These are phyloP conservation scores for Danaus melanippus DNA, from an alignment of 1,140 invertebrate species.

Conservation along the genomic window DNA sequence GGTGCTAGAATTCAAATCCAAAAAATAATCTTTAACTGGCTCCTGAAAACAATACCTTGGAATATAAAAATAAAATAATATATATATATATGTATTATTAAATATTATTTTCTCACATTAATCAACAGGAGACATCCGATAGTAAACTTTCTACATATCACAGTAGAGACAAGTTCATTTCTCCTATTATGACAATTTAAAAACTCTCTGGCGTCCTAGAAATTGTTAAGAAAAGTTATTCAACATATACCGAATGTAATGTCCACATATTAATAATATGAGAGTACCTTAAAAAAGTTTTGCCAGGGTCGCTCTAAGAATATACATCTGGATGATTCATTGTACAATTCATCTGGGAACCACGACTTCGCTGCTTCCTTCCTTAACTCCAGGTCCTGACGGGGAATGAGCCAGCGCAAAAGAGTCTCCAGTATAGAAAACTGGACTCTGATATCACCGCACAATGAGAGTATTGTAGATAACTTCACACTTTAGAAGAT, in stretches of 20 bases:
- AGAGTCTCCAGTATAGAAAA: slow-evolving; percentile 39
- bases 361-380: slow-evolving; percentile 28
- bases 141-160: slow-evolving; percentile 30
- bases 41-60: slow-evolving; percentile 19
- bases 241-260: neutral
- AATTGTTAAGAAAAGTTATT: slow-evolving; percentile 2
- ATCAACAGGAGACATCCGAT: slow-evolving; percentile 25
- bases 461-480: slow-evolving; percentile 19
- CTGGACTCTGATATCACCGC: slow-evolving; percentile 36
- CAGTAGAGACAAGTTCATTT: slow-evolving; percentile 28
- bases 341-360: slow-evolving; percentile 31
- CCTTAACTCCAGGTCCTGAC: slow-evolving; percentile 24
- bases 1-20: slow-evolving; percentile 35
- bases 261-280: neutral
- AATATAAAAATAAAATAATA: too few relatives aligned
- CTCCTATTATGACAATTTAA: slow-evolving; percentile 38
- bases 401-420: slow-evolving; percentile 41
- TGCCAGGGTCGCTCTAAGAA: slow-evolving; percentile 39
- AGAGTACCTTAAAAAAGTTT: slow-evolving; percentile 40
- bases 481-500: slow-evolving; percentile 25
- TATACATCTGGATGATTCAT: slow-evolving; percentile 22
- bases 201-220: slow-evolving; percentile 48
- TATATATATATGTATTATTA: too few relatives aligned
- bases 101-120: too few relatives aligned
- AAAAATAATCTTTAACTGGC: slow-evolving; percentile 32